Percentiles rank a stretch among this genome's conserved stretches.
These are phyloP conservation scores for Daboia siamensis DNA, from an alignment of 2,113 vertebrate genomes.

Conservation along the genomic window DNA sequence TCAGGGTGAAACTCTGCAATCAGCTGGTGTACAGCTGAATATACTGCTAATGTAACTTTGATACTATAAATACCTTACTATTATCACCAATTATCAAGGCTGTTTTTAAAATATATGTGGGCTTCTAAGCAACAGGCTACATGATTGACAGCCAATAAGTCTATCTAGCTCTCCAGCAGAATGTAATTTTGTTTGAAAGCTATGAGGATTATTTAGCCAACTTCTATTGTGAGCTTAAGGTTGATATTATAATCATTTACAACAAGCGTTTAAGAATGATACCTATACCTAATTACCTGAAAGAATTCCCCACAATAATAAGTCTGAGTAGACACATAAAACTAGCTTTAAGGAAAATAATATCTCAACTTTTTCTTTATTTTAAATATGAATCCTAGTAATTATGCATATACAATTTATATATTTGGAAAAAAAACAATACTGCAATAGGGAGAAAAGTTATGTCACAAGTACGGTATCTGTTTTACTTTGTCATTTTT, in stretches of 20 bases:
- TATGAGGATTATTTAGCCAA: conserved; percentile 2
- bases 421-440: conserved; percentile 30
- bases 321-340: neutral
- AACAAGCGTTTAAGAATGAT: conserved; percentile 12
- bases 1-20: conserved; percentile 35
- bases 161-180: conserved; percentile 33
- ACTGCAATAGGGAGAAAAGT: conserved; percentile 43
- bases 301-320: neutral
- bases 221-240: conserved; percentile 30
- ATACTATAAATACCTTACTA: conserved; percentile 42
- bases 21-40: conserved; percentile 48
- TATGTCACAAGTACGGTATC: conserved; percentile 37
- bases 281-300: neutral
- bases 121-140: conserved; percentile 30
- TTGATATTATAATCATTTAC: conserved; percentile 37
- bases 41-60: conserved; percentile 54
- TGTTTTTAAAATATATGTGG: conserved; percentile 48
- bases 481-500: conserved; percentile 39
- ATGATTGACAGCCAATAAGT: conserved; percentile 36
- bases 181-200: conserved; percentile 41
- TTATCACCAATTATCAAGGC: conserved; percentile 56
- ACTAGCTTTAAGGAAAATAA: conserved; percentile 26
- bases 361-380: neutral
- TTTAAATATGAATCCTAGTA: neutral
- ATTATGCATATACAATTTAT: conserved; percentile 24